phyloP scores from a whole-genome alignment of 2,797 vertebrate species.

The Myotis vivesi region DNA sequence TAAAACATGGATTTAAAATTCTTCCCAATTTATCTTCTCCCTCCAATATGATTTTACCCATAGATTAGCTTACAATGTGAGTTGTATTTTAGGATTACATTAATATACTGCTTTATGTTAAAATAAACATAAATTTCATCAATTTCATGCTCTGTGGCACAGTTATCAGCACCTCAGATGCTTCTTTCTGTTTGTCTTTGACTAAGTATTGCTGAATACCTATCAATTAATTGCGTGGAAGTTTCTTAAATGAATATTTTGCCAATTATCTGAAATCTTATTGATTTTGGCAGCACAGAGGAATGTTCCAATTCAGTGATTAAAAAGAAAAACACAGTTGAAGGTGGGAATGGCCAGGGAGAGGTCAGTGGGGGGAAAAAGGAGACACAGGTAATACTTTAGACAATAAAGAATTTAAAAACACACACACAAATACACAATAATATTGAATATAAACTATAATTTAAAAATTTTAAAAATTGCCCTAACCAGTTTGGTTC shows the following conservation, averaged over 20 bases:
- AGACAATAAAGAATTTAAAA: background rate
- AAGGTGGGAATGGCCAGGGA: no score
- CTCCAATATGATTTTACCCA: background rate
- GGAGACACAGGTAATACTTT: no score
- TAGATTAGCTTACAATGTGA: slow-evolving; percentile 15
- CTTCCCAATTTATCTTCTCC: background rate
- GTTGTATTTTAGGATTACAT: slow-evolving; percentile 4
- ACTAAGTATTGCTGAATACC: background rate
- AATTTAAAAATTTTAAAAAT: background rate
- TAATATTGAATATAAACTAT: background rate
- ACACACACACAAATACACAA: background rate
- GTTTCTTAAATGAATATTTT: background rate
- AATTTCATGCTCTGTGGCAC: background rate
- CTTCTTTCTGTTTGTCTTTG: background rate
- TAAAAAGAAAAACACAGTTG: no score
- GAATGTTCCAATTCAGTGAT: background rate
- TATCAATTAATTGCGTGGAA: background rate
- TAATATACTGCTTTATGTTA: background rate
- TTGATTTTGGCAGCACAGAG: background rate
- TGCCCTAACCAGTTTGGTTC: no score
- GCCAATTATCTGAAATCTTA: background rate
- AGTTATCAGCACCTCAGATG: background rate
- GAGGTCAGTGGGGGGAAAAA: no score
- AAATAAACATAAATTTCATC: slow-evolving; percentile 29
- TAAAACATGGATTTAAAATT: slow-evolving; percentile 45